These are phyloP conservation scores for Coptodon rendalli DNA, from an alignment of 2,113 vertebrate genomes.

Conservation along the genomic window DNA sequence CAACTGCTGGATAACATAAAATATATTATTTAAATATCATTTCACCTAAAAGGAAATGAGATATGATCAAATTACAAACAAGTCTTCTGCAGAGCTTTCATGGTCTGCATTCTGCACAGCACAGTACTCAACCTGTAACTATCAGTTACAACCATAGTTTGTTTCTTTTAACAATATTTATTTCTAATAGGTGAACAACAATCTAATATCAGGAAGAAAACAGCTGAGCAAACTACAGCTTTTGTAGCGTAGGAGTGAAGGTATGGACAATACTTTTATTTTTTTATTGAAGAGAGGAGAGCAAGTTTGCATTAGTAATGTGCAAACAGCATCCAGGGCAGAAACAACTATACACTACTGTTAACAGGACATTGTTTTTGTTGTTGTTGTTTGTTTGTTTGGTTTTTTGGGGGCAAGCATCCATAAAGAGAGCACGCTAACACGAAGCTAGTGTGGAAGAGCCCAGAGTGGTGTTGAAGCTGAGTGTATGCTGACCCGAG, in stretches of 20 bases:
- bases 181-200: fast-evolving
- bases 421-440: not conserved
- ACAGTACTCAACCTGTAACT: not conserved
- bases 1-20: not conserved
- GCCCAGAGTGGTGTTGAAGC: not conserved
- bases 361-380: not conserved
- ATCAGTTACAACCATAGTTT: fast-evolving
- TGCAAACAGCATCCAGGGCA: not conserved
- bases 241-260: fast-evolving
- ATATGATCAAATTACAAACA: not conserved
- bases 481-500: not conserved
- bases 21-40: not conserved
- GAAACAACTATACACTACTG: not conserved
- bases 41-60: not conserved
- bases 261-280: fast-evolving
- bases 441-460: fast-evolving
- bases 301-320: fast-evolving
- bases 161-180: not conserved
- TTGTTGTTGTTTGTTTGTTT: not conserved
- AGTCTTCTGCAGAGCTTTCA: not conserved
- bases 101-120: not conserved
- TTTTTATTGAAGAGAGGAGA: not conserved
- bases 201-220: not conserved
- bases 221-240: not conserved
- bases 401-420: not conserved